Conservation (phyloP, 2,113 vertebrate species). For the Hippolais icterina region DNA sequence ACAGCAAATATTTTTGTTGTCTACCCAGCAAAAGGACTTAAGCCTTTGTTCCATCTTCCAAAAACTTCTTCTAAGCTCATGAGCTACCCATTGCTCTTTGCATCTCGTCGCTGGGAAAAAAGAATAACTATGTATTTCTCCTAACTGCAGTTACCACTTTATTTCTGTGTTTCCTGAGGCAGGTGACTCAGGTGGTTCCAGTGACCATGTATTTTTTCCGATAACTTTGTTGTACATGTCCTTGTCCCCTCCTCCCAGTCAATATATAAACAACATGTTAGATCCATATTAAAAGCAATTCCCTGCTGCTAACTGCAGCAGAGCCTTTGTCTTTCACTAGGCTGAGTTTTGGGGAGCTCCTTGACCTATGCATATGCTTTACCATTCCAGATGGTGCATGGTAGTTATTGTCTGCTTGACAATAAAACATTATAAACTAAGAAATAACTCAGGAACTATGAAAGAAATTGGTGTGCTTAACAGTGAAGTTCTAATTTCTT, state of each 20-base stretch:
- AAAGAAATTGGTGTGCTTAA: background rate
- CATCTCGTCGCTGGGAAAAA: background rate
- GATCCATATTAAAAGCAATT: conserved; percentile 18
- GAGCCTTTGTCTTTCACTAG: conserved; percentile 3
- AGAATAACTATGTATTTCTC: background rate
- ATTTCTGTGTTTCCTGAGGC: background rate
- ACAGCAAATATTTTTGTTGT: background rate
- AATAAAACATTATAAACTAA: background rate
- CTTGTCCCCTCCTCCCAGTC: background rate
- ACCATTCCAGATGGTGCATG: background rate
- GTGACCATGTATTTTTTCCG: background rate
- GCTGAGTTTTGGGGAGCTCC: conserved; percentile 22
- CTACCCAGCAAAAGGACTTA: background rate
- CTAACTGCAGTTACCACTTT: background rate
- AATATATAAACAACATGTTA: background rate
- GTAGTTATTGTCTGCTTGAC: background rate
- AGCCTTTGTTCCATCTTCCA: background rate
- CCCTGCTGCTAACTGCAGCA: conserved; percentile 1
- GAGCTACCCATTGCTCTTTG: background rate
- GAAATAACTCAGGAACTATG: background rate
- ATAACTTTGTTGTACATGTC: background rate
- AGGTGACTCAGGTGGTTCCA: background rate
- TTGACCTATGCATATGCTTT: background rate
- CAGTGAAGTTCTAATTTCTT: background rate
- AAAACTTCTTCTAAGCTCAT: background rate